Conservation (phyloP, 2,888 invertebrate genomes). For the Buathra laborator region DNA sequence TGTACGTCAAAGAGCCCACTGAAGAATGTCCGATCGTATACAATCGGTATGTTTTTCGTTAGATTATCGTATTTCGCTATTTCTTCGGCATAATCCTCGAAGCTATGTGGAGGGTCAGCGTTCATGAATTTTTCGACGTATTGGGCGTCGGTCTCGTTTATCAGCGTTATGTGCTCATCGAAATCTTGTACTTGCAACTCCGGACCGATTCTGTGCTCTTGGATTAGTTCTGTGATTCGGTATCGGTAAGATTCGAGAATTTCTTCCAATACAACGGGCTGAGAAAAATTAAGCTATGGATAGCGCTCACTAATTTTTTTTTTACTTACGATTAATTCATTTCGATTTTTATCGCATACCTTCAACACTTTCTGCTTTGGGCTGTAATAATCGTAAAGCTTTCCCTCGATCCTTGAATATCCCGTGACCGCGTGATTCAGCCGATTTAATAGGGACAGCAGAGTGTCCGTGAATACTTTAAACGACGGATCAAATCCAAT, state of each 20-base stretch:
- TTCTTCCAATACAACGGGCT: conserved; percentile 92
- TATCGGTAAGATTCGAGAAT: conserved; percentile 89
- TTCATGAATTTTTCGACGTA: conserved; percentile 89
- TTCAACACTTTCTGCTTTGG: conserved; percentile 74
- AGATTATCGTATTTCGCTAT: conserved; percentile 89
- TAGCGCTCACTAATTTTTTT: background rate
- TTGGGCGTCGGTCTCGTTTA: conserved; percentile 88
- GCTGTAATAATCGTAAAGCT: conserved; percentile 89
- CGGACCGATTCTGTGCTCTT: conserved; percentile 91
- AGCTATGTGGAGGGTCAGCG: conserved; percentile 87
- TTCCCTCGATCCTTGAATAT: conserved; percentile 92
- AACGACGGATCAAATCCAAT: conserved; percentile 92
- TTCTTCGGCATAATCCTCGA: conserved; percentile 88
- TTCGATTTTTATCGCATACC: conserved; percentile 64
- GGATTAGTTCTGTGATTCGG: conserved; percentile 88
- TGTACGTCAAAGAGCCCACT: conserved; percentile 95
- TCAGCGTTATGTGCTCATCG: conserved; percentile 91
- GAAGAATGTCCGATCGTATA: conserved; percentile 88
- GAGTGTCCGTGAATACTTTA: conserved; percentile 90
- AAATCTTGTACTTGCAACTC: conserved; percentile 92
- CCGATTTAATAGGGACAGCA: conserved; percentile 90
- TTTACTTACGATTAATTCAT: background rate
- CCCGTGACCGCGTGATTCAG: conserved; percentile 90
- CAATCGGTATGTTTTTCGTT: conserved; percentile 87
- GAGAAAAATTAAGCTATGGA: conserved; percentile 66